Evolutionary conservation across 2,888 invertebrate genomes (phyloP).

Genomic region (Scaptomyza flava): DNA sequence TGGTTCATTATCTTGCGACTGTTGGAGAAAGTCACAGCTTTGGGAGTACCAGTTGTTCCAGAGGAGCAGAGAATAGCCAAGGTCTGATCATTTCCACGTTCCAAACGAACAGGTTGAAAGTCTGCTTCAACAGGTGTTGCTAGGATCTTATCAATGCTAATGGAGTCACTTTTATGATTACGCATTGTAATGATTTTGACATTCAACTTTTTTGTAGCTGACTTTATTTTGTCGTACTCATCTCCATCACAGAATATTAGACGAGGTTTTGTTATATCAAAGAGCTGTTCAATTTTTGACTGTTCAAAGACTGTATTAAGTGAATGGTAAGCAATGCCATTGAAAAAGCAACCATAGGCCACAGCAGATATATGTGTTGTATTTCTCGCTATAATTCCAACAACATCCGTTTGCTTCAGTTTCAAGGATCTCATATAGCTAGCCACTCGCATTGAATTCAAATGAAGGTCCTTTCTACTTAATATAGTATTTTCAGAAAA

Average conservation of each 20-base stretch:
- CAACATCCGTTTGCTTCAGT: constrained; percentile 66
- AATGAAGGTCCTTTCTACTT: constrained; percentile 53
- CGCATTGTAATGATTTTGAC: constrained; percentile 65
- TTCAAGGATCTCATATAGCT: constrained; percentile 55
- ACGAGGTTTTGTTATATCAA: constrained; percentile 64
- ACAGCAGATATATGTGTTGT: constrained; percentile 69
- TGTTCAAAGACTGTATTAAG: constrained; percentile 57
- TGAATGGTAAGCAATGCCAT: constrained; percentile 68
- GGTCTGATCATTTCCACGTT: constrained; percentile 69
- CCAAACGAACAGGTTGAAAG: constrained; percentile 62
- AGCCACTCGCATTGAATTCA: constrained; percentile 65
- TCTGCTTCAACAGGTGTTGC: constrained; percentile 30
- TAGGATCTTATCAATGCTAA: constrained; percentile 46
- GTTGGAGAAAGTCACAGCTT: constrained; percentile 69
- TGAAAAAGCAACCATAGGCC: constrained; percentile 72
- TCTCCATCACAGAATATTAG: constrained; percentile 70
- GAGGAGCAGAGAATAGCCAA: constrained; percentile 80
- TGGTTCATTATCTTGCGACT: constrained; percentile 41
- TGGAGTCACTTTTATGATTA: constrained; percentile 42
- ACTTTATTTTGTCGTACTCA: constrained; percentile 54
- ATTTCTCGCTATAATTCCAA: constrained; percentile 74
- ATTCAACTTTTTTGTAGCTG: constrained; percentile 28
- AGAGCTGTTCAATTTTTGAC: constrained; percentile 51
- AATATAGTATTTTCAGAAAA: constrained; percentile 15
- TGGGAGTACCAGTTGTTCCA: constrained; percentile 80